These are phyloP conservation scores for Cichladusa arquata DNA, from an alignment of 2,113 vertebrate genomes.

Conservation along the genomic window DNA sequence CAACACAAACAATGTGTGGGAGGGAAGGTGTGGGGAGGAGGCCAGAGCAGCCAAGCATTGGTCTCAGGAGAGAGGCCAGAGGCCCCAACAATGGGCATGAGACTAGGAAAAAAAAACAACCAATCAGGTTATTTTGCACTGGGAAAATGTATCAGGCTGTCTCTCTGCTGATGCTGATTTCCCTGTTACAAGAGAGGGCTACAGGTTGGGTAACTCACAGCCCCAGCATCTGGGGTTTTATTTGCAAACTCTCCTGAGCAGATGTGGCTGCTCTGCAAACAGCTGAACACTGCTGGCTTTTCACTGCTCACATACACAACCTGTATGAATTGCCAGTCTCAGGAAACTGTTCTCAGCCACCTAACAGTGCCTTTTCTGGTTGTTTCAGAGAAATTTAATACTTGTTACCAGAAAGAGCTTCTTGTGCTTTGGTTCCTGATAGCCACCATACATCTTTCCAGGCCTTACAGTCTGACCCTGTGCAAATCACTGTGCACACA, in stretches of 20 bases:
- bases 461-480: not conserved
- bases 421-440: not conserved
- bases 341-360: not conserved
- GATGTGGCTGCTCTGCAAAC: not conserved
- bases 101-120: too few species aligned
- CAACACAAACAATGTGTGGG: fast-evolving
- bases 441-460: not conserved
- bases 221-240: not conserved
- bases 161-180: not conserved
- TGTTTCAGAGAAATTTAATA: not conserved
- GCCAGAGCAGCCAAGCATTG: fast-evolving
- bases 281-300: not conserved
- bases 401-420: not conserved
- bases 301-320: not conserved
- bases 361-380: not conserved
- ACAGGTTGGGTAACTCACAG: not conserved
- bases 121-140: not conserved
- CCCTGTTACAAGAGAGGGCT: fast-evolving
- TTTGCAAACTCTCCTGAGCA: not conserved
- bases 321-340: not conserved
- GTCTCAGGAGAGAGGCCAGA: not conserved
- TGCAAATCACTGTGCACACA: not conserved
- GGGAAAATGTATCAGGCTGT: not conserved
- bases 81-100: not conserved
- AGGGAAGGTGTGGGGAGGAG: not conserved